Conservation (phyloP, 2,113 vertebrate genomes). For the Osmerus mordax region DNA sequence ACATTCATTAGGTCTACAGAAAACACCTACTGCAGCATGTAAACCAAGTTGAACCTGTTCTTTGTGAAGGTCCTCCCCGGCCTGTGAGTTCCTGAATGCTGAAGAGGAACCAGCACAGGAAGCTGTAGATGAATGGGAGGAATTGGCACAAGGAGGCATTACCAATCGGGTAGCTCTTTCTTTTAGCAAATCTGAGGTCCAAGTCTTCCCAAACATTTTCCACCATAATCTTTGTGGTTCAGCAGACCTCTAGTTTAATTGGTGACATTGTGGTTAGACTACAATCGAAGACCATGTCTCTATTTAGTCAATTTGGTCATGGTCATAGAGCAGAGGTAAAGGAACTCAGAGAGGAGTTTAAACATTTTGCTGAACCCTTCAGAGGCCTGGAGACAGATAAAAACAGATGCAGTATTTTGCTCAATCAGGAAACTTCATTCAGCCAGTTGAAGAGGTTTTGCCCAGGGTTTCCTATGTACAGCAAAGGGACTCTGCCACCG, state of each 20-base stretch:
- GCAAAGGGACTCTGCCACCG: too few relatives aligned
- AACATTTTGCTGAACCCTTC: too few relatives aligned
- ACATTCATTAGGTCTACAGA: background rate
- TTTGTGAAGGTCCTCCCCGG: background rate
- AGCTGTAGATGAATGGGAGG: background rate
- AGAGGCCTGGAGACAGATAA: too few relatives aligned
- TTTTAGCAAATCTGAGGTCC: slow-evolving; percentile 7
- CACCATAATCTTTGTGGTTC: background rate
- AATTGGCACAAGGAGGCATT: background rate
- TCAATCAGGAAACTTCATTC: too few relatives aligned
- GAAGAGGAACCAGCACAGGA: background rate
- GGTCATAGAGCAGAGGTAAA: slow-evolving; percentile 3
- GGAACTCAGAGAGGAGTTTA: slow-evolving; percentile 2
- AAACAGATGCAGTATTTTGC: too few relatives aligned
- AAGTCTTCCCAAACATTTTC: background rate
- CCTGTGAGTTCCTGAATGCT: background rate
- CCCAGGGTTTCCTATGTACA: too few relatives aligned
- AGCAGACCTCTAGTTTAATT: slow-evolving; percentile 15
- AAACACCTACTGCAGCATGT: background rate
- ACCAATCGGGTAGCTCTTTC: background rate
- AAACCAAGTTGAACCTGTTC: background rate
- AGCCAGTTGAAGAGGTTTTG: too few relatives aligned
- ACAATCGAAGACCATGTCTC: background rate
- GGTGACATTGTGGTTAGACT: slow-evolving; percentile 6
- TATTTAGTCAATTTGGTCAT: background rate